Base-by-base conservation (phyloP, 2,888 invertebrate genomes). In the Caenorhabditis japonica region DNA sequence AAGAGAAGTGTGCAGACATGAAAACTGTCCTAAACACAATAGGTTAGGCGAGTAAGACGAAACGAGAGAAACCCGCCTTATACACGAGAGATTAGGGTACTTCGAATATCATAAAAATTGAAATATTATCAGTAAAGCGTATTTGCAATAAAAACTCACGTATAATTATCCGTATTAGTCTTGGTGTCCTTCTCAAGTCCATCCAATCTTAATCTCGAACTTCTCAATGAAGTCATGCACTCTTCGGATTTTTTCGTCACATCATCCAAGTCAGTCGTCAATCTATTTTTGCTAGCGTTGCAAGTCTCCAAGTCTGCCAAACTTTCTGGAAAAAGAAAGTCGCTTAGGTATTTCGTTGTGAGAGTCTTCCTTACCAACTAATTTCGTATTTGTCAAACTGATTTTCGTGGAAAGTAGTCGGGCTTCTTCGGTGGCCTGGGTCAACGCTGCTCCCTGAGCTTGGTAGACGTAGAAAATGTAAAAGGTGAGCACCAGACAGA, bases 401-500 rank as follows among this genome's bases (percentile, higher is more conserved):
- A 75, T 52, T 23, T 75, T 60, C 10, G 49, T n/a, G 4, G 53
- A 49, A 15, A 75, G 19, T n/a, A 59, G 46, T 44, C 55, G n/a
- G 15, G 62, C 55, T 38, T 75, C 69, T 47, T 75, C 75, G 33
- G 38, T 69, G 12, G 66, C 56, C 33, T 62, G 59, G 0, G 47
- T 12, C 27, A 75, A 33, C 33, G 53, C 33, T 12, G 70, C 66
- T 25, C 58, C 51, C 41, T 75, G 75, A 3, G 75, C 70, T 47
- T 75, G 75, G 30, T 70, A 75, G 10, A 75, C 51, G 46, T 70
- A 75, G 43, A 75, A 70, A 10, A 66, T 47, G 39, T 75, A 75
- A 64, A 75, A 75, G 51, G 70, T 62, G n/a, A 75, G 49, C 19
- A 75, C 75, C 71, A 81, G 74, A 13, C 76, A 74, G n/a, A 79